These are phyloP conservation scores for Forbesichthys papilliferus DNA, from an alignment of 2,113 vertebrate species.

Conservation along the genomic window DNA sequence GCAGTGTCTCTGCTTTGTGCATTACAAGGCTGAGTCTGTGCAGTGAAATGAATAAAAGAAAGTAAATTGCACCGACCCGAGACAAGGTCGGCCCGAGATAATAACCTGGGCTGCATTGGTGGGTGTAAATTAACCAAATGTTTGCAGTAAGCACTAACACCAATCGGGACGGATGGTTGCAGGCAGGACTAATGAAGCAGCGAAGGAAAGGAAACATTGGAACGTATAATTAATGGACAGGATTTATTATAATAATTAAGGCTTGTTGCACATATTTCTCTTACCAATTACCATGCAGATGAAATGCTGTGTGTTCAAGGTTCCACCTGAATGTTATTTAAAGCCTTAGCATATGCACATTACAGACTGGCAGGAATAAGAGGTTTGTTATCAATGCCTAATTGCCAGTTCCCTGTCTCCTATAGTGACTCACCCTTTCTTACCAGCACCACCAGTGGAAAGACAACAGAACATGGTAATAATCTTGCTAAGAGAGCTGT, in stretches of 20 bases:
- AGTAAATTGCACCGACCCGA: not conserved
- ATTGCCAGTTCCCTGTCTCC: slow-evolving; percentile 6
- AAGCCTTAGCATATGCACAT: not conserved
- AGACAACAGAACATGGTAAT: not conserved
- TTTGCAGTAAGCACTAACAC: not conserved
- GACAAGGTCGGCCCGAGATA: not conserved
- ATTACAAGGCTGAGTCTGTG: slow-evolving; percentile 8
- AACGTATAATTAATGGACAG: not conserved
- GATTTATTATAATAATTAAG: not conserved
- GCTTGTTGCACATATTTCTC: slow-evolving; percentile 4
- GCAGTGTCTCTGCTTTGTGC: not conserved
- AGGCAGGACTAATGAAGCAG: not conserved
- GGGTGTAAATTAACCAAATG: not conserved
- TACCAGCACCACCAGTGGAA: not conserved
- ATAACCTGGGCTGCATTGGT: not conserved
- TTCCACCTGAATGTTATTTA: slow-evolving; percentile 29
- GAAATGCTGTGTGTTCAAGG: slow-evolving; percentile 7
- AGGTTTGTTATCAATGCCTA: slow-evolving; percentile 5
- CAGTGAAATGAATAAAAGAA: not conserved
- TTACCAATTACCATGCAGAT: slow-evolving; percentile 36
- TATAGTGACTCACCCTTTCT: not conserved
- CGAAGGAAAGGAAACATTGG: not conserved
- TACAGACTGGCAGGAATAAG: not conserved
- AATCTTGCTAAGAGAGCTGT: not conserved
- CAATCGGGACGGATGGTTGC: not conserved